Evolutionary conservation across 2,888 invertebrate species (phyloP), one percentile per base, ranked within the genome.

Genomic region (Petrolisthes manimaculis): DNA sequence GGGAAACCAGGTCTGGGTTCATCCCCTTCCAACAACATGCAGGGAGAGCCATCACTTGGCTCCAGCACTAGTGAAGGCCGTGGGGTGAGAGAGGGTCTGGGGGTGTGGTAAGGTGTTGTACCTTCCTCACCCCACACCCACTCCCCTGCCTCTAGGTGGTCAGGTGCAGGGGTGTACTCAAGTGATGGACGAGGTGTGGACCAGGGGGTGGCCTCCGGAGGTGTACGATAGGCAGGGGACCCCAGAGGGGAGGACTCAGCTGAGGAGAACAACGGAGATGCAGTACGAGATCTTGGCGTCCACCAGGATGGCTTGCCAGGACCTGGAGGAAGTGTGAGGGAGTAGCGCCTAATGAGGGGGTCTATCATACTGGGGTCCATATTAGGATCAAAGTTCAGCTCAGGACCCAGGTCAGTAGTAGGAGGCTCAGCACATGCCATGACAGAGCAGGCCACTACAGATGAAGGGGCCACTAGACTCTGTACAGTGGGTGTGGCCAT

Each of bases 161-260:
- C 88, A 71, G 56, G 24, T 51, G 82, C 83, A 18, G 87, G 77
- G 5, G 77, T 78, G 55, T 83, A 79, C 84, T 88, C 88, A 3
- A 88, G 77, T 18, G 88, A 88, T 18, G 88, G 88, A 14, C 88
- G 84, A 51, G 88, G 88, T 5, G 88, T 88, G 55, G 88, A 88
- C 88, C 88, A 88, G 9, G 88, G 88, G 12, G 88, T 84, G 53
- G 84, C 88, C 84, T 88, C 88, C 0, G 88, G 88, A 0, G 88
- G 88, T 4, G 88, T 88, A 54, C 88, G 88, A 75, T 84, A 88
- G 18, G 88, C 88, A 4, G 88, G 88, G n/a, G 88, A 88, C 18
- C 88, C 88, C 53, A 88, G 80, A 4, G 88, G 88, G 5, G 88
- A 88, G 6, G 88, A 88, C 67, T 88, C 88, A 9, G 88, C 84